phyloP scores from a whole-genome alignment of 1,140 invertebrate genomes.

The Melipona quadrifasciata region DNA sequence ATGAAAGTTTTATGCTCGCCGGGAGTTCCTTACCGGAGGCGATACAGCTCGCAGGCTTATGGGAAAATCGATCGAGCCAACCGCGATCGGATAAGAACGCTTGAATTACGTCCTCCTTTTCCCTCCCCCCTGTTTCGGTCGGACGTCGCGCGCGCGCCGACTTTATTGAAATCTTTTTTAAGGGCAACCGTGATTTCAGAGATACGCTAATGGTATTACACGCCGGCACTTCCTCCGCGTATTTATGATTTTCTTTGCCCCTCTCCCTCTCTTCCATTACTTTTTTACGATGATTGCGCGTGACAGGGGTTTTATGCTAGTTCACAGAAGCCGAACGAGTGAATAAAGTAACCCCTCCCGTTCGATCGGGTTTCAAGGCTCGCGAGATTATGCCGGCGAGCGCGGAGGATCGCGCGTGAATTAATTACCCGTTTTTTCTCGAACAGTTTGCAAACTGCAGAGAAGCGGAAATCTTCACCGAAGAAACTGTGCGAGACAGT shows the following conservation, averaged over 20 bases:
- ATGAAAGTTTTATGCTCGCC: conserved; percentile 47
- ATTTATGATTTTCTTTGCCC: conserved; percentile 43
- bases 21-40: conserved; percentile 12
- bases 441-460: too few species aligned
- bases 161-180: conserved; percentile 53
- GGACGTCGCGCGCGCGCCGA: conserved; percentile 20
- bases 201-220: conserved; percentile 49
- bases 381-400: background rate
- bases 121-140: background rate
- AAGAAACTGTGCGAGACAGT: background rate
- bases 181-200: conserved; percentile 31
- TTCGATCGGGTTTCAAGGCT: background rate
- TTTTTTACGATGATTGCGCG: conserved; percentile 31
- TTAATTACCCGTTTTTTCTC: background rate
- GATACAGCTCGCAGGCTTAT: conserved; percentile 29
- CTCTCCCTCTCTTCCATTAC: background rate
- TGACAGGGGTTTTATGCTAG: conserved; percentile 31
- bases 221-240: background rate
- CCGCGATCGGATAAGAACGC: conserved; percentile 45
- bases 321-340: background rate
- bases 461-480: background rate
- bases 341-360: background rate
- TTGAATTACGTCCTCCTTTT: conserved; percentile 36
- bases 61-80: conserved; percentile 50
- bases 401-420: background rate